phyloP scores from a whole-genome alignment of 37 sponge, comb jelly and placozoan genomes.

The Theonella swinhoei region DNA sequence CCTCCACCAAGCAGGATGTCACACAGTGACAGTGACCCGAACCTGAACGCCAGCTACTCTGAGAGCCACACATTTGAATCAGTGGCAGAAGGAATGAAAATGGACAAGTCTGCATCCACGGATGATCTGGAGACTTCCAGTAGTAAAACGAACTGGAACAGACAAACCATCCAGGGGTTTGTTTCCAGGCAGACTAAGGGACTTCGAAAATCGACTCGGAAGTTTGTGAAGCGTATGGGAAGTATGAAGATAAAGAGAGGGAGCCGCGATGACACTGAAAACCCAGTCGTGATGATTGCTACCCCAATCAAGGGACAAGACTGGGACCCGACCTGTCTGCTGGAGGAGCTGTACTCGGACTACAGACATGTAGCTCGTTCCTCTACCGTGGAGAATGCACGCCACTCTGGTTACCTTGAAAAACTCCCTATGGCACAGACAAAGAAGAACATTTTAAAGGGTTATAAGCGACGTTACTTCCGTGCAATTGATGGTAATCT shows the following conservation, averaged over 20 bases:
- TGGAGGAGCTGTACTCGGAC: conserved; percentile 80
- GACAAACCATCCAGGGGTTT: neutral
- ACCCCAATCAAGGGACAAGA: conserved; percentile 7
- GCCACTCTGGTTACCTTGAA: conserved; percentile 69
- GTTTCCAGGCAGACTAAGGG: neutral
- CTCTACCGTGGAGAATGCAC: conserved; percentile 35
- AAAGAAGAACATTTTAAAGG: conserved; percentile 64
- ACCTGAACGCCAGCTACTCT: neutral
- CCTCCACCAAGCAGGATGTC: neutral
- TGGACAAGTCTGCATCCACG: neutral
- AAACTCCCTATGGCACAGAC: conserved; percentile 74
- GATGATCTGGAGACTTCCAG: neutral
- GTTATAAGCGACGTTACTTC: conserved; percentile 80
- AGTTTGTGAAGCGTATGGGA: neutral
- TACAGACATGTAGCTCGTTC: conserved; percentile 5
- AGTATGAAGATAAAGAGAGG: neutral
- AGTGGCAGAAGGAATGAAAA: neutral
- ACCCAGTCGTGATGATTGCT: neutral
- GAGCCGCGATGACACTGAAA: neutral
- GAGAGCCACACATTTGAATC: neutral
- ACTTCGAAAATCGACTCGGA: neutral
- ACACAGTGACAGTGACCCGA: neutral
- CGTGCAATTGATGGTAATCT: conserved; percentile 60
- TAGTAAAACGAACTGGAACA: neutral
- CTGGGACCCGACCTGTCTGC: conserved; percentile 80